Evolutionary conservation across 2,888 invertebrate species (phyloP).

Genomic region (Parnassius apollo): DNA sequence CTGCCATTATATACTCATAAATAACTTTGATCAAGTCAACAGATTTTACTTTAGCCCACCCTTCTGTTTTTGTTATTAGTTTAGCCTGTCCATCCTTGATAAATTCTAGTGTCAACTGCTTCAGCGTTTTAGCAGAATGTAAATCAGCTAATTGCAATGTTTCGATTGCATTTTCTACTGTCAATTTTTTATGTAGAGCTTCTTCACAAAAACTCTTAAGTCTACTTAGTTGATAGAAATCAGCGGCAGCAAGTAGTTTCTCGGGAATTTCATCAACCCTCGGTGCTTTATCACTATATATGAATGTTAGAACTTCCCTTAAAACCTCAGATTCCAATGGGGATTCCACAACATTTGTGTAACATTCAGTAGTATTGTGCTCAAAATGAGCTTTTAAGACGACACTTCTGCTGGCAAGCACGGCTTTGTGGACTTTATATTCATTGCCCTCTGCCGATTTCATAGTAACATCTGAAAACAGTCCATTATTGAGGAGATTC

Average conservation of each 20-base stretch:
- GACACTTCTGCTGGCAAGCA: conserved; percentile 66
- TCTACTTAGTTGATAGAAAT: conserved; percentile 67
- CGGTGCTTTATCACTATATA: conserved; percentile 73
- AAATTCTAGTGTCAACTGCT: conserved; percentile 63
- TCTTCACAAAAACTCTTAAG: conserved; percentile 69
- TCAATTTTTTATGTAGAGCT: conserved; percentile 66
- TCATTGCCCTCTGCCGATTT: conserved; percentile 63
- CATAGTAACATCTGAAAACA: conserved; percentile 69
- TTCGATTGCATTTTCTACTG: conserved; percentile 72
- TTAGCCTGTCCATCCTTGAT: conserved; percentile 72
- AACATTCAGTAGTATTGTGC: conserved; percentile 67
- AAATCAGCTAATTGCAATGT: conserved; percentile 68
- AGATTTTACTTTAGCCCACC: conserved; percentile 66
- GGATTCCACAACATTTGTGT: conserved; percentile 64
- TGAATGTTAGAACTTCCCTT: conserved; percentile 63
- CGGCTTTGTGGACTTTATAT: conserved; percentile 68
- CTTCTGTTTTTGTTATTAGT: conserved; percentile 67
- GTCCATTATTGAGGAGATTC: conserved; percentile 58
- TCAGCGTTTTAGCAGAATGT: conserved; percentile 63
- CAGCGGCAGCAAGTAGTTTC: conserved; percentile 66
- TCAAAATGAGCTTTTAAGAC: conserved; percentile 73
- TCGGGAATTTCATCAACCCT: conserved; percentile 71
- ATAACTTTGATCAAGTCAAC: conserved; percentile 68
- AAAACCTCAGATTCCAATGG: conserved; percentile 65
- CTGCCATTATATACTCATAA: conserved; percentile 67